Base-by-base conservation (phyloP, 2,113 vertebrate genomes). In the Cephalopholis sonnerati region DNA sequence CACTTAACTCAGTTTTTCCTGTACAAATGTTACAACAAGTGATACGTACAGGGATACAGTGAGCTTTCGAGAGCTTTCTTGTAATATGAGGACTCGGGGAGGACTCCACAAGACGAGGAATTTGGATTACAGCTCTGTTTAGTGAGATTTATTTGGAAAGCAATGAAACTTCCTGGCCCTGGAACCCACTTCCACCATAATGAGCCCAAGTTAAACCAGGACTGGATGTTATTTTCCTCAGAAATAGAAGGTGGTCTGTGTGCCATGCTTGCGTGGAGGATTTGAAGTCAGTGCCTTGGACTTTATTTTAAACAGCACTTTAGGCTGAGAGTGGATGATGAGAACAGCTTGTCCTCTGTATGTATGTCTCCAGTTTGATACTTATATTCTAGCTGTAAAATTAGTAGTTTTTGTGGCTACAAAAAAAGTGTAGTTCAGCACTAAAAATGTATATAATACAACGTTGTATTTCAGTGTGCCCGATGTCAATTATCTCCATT, bases 91-190 rank as follows among this genome's bases (percentile, higher is more conserved):
- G 84, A 79, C 78, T 88, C 74, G 71, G 76, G 54, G 72, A 90
- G 78, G 85, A 87, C 85, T 93, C 90, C 85, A 86, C 92, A 92
- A 88, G 84, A 86, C 12, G 69, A 90, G 86, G 86, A 94, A 94
- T 95, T 93, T 88, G 83, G 89, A 90, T 84, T 89, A 77, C 70
- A 81, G 77, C 91, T 92, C 85, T 94, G 85, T 93, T 94, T 92
- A 93, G 83, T 36, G 7, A 92, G 92, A 91, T 96, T 95, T 95
- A 95, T 96, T 96, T 96, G 95, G 93, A 95, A 94, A 94, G 92
- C 88, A 92, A 93, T 92, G 91, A 93, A 94, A 92, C 93, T 92
- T 94, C 89, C 91, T 93, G 92, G 89, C 91, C 79, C 79, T 81
- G 79, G 87, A 95, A 93, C 91, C 93, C 93, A 93, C 95, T 95